phyloP scores from a whole-genome alignment of 1,140 invertebrate species.

The Asbolus verrucosus region DNA sequence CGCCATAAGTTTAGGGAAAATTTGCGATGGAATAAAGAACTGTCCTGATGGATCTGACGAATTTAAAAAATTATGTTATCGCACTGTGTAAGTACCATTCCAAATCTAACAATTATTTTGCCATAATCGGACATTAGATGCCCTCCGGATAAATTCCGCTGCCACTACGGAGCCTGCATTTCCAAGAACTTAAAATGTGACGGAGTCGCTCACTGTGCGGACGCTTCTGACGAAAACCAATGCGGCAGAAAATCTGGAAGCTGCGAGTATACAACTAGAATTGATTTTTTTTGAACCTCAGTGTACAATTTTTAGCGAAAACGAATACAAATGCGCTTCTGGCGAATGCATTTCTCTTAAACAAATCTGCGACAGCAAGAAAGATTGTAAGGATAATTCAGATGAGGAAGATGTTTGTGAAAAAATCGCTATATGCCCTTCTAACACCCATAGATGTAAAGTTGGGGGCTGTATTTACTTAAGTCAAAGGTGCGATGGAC shows the following conservation, averaged over 20 bases:
- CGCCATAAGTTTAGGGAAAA: background rate
- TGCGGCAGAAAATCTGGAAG: constrained; percentile 28
- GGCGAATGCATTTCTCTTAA: constrained; percentile 70
- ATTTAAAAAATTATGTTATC: background rate
- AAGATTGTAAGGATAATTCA: constrained; percentile 73
- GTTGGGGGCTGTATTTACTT: constrained; percentile 69
- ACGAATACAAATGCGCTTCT: constrained; percentile 68
- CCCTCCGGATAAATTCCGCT: constrained; percentile 73
- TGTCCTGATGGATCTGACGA: constrained; percentile 12
- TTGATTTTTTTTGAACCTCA: too few relatives aligned
- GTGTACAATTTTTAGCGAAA: constrained; percentile 51
- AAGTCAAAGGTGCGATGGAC: constrained; percentile 66
- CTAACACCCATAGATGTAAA: constrained; percentile 65
- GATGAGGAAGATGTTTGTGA: constrained; percentile 71
- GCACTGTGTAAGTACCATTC: constrained; percentile 12
- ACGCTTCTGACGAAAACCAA: constrained; percentile 47
- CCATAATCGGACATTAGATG: constrained; percentile 15
- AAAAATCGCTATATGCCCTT: constrained; percentile 62
- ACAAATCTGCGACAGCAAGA: constrained; percentile 71
- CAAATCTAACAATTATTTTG: background rate
- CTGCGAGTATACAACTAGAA: constrained; percentile 38
- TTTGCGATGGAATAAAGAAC: constrained; percentile 10
- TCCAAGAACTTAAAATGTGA: constrained; percentile 21
- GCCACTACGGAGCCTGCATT: constrained; percentile 68
- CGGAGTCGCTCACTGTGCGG: constrained; percentile 34